Conservation (phyloP, 2,888 invertebrate species). For the Eristalis tenax region DNA sequence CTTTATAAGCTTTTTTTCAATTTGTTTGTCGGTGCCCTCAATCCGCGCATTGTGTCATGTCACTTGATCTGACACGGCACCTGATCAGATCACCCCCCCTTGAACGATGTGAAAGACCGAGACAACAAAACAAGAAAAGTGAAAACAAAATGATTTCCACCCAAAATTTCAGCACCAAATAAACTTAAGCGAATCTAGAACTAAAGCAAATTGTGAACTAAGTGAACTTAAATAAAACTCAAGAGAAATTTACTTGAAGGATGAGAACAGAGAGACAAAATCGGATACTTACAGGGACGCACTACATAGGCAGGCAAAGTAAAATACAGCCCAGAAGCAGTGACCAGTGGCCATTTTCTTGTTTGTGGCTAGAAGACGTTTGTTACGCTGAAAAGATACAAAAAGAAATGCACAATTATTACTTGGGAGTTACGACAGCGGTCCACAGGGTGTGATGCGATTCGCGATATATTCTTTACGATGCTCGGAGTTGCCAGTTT, state of each 20-base stretch:
- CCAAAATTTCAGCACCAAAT: too few relatives aligned
- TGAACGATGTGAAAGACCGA: neutral
- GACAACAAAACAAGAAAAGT: neutral
- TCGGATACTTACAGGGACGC: slow-evolving; percentile 81
- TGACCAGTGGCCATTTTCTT: slow-evolving; percentile 81
- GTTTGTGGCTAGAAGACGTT: slow-evolving; percentile 58
- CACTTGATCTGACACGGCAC: neutral
- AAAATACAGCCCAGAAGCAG: slow-evolving; percentile 81
- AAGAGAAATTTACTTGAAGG: slow-evolving; percentile 30
- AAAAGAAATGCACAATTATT: slow-evolving; percentile 23
- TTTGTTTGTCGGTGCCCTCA: neutral
- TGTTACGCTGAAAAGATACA: slow-evolving; percentile 63
- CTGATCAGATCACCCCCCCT: neutral
- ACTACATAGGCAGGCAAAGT: slow-evolving; percentile 82
- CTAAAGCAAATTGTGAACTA: slow-evolving; percentile 11
- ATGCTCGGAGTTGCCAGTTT: neutral
- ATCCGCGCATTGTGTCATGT: neutral
- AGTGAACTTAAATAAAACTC: neutral
- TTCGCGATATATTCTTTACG: neutral
- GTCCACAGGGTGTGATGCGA: neutral
- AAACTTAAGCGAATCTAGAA: neutral
- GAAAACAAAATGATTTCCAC: neutral
- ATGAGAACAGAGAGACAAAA: slow-evolving; percentile 12
- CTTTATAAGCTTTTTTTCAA: slow-evolving; percentile 13
- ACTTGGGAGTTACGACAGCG: slow-evolving; percentile 11